phyloP scores from a whole-genome alignment of 2,113 vertebrate species.

The Oryzias melastigma region DNA sequence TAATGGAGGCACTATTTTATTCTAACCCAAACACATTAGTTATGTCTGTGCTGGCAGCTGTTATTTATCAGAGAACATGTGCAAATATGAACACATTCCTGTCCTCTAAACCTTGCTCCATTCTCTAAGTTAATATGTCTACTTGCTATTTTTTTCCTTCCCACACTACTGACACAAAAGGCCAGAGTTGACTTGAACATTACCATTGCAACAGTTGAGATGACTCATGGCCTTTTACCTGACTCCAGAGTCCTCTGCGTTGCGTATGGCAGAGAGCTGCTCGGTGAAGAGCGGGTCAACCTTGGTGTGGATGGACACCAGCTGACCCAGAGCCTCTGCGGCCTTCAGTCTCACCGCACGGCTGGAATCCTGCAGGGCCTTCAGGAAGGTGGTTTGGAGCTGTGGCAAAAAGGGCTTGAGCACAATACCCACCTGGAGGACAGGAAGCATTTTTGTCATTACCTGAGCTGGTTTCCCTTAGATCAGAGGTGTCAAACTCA shows the following conservation, averaged over 20 bases:
- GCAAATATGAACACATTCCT: too few species aligned
- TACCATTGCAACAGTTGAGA: too few species aligned
- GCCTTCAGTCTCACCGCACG: conserved; percentile 91
- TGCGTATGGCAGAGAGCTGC: conserved; percentile 88
- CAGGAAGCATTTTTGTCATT: not conserved
- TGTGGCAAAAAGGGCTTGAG: conserved; percentile 98
- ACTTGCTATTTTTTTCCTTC: too few species aligned
- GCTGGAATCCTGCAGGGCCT: conserved; percentile 94
- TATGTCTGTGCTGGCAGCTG: too few species aligned
- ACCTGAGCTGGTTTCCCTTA: not conserved
- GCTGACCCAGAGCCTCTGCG: conserved; percentile 90
- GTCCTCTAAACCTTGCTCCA: too few species aligned
- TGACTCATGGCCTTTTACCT: conserved; percentile 55
- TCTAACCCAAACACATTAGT: not conserved
- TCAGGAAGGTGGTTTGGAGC: conserved; percentile 96
- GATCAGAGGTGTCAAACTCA: too few species aligned
- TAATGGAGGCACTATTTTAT: not conserved
- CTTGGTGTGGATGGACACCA: conserved; percentile 94
- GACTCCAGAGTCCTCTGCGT: conserved; percentile 91
- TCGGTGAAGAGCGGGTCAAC: conserved; percentile 96
- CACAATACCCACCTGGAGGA: conserved; percentile 88
- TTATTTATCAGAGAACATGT: too few species aligned
- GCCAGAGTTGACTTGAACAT: not conserved
- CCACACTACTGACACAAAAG: too few species aligned
- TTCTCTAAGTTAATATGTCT: too few species aligned